phyloP scores from a whole-genome alignment of 2,797 vertebrate species.

The Sebastes trivittatus region DNA sequence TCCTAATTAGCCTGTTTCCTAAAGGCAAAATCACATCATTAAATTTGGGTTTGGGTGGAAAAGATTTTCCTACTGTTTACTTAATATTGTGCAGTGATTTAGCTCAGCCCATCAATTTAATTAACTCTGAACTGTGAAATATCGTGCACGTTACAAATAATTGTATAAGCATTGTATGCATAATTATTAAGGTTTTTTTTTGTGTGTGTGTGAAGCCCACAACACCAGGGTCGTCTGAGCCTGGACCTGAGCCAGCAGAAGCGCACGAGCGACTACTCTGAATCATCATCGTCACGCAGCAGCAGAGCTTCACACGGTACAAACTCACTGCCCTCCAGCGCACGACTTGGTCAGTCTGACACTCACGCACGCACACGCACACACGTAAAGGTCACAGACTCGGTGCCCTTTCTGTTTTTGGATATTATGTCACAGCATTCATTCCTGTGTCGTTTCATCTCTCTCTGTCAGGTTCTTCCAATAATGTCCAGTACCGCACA shows the following conservation, averaged over 20 bases:
- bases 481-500: constrained; percentile 92
- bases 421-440: not conserved
- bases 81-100: constrained; percentile 5
- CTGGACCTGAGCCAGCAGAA: constrained; percentile 95
- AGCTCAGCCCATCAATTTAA: constrained; percentile 23
- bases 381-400: constrained; percentile 37
- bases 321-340: constrained; percentile 94
- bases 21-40: constrained; percentile 18
- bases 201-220: constrained; percentile 78
- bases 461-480: constrained; percentile 87
- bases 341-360: constrained; percentile 91
- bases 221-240: constrained; percentile 94
- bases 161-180: not conserved
- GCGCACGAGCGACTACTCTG: constrained; percentile 74
- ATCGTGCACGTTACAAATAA: not conserved
- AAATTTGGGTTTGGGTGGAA: constrained; percentile 1
- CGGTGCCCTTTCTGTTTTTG: not conserved
- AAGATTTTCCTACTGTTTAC: constrained; percentile 9
- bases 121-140: constrained; percentile 23
- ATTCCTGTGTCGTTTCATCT: constrained; percentile 22
- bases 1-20: constrained; percentile 25
- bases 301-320: constrained; percentile 92
- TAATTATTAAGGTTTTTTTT: not conserved
- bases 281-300: constrained; percentile 88
- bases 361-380: constrained; percentile 52